Percentiles rank a stretch among this genome's conserved stretches.
Conservation (phyloP, 2,113 vertebrate species). For the Zapornia atra region DNA sequence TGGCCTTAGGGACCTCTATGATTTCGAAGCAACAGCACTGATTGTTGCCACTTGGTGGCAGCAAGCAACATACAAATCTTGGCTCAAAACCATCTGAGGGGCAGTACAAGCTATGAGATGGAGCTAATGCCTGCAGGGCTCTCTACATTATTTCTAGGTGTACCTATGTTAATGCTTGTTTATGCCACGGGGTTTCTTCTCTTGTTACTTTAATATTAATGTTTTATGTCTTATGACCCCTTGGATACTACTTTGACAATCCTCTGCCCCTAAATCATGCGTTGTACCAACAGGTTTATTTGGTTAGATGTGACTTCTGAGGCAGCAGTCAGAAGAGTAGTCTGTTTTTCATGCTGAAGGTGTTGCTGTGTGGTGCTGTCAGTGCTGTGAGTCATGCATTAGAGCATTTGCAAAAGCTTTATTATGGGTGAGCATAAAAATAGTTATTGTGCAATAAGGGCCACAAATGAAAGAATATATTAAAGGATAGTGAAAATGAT, state of each 20-base stretch:
- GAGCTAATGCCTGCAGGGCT: not conserved
- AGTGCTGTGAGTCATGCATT: not conserved
- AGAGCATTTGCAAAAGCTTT: not conserved
- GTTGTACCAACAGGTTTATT: not conserved
- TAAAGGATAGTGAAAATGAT: not conserved
- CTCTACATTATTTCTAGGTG: not conserved
- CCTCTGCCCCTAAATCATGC: not conserved
- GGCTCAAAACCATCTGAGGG: not conserved
- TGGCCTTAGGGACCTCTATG: not conserved
- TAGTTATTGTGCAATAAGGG: not conserved
- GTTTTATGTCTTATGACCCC: not conserved
- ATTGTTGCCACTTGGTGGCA: constrained; percentile 51
- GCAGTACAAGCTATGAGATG: not conserved
- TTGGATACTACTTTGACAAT: not conserved
- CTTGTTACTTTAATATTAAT: not conserved
- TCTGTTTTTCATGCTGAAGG: not conserved
- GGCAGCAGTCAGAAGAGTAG: not conserved
- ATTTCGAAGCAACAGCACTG: not conserved
- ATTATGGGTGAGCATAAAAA: not conserved
- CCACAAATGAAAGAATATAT: not conserved
- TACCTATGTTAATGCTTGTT: not conserved
- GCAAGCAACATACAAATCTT: constrained; percentile 35
- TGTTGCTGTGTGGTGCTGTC: not conserved
- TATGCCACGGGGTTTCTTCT: not conserved
- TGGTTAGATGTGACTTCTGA: not conserved